Evolutionary conservation across 2,797 vertebrate genomes (phyloP).

Genomic region (Coreius guichenoti): DNA sequence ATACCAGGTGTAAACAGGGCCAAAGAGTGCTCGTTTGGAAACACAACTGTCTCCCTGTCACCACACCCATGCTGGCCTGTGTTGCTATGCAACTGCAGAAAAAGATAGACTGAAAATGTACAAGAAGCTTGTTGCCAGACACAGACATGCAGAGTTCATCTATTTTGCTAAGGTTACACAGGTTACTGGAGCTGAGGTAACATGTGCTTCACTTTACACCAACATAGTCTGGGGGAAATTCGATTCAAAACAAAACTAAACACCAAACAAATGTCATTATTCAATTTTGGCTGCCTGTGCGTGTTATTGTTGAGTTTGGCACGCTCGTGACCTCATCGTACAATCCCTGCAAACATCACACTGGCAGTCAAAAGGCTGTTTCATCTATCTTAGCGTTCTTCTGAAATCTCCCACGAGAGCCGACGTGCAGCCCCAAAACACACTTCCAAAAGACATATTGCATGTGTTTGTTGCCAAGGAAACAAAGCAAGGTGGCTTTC

Average conservation of each 20-base stretch:
- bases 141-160: conserved; percentile 53
- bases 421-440: conserved; percentile 39
- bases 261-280: conserved; percentile 31
- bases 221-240: not conserved
- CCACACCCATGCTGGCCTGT: conserved; percentile 66
- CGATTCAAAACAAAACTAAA: conserved; percentile 12
- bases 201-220: not conserved
- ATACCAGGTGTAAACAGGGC: not conserved
- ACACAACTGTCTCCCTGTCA: conserved; percentile 51
- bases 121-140: conserved; percentile 58
- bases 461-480: conserved; percentile 65
- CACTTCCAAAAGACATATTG: conserved; percentile 55
- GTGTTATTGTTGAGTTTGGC: conserved; percentile 30
- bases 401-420: conserved; percentile 48
- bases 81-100: conserved; percentile 71
- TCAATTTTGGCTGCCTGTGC: conserved; percentile 12
- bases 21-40: conserved; percentile 55
- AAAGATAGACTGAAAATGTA: conserved; percentile 57
- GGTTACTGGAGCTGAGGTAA: conserved; percentile 36
- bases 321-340: conserved; percentile 24
- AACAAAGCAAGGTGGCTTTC: conserved; percentile 65
- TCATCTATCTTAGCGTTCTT: conserved; percentile 45
- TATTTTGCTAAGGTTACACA: conserved; percentile 54
- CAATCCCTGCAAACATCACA: conserved; percentile 46
- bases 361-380: conserved; percentile 53